Evolutionary conservation across 2,113 vertebrate species (phyloP).

Genomic region (Embiotoca jacksoni): DNA sequence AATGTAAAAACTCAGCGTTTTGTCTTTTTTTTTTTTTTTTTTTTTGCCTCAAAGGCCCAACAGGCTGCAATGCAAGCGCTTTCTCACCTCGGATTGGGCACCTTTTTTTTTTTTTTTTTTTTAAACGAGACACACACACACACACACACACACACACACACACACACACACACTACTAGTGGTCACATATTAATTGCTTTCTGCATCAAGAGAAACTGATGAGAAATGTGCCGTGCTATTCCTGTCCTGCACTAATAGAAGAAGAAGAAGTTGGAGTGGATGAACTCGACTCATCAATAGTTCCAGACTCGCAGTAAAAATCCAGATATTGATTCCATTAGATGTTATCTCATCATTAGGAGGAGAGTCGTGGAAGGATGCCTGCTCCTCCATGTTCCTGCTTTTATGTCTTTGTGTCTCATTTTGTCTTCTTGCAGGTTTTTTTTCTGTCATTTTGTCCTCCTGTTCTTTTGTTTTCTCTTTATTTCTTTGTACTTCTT

Average conservation of each 20-base stretch:
- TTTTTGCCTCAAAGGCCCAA: constrained; percentile 37
- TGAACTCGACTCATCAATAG: constrained; percentile 22
- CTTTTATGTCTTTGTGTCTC: no score
- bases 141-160: constrained; percentile 11
- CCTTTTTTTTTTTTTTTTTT: neutral
- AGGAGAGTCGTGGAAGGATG: neutral
- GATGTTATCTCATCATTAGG: constrained; percentile 2
- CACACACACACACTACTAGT: constrained; percentile 1
- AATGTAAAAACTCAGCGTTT: no score
- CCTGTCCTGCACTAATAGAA: constrained; percentile 9
- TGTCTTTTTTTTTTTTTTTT: neutral
- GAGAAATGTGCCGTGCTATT: constrained; percentile 29
- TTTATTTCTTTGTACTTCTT: no score
- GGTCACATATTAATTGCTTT: constrained; percentile 30
- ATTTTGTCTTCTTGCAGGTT: no score
- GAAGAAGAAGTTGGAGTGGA: constrained; percentile 20
- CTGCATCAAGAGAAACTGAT: constrained; percentile 23
- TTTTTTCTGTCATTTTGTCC: no score
- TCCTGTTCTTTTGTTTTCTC: no score
- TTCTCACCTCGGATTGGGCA: neutral
- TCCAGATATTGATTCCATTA: constrained; percentile 28
- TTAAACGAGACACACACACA: neutral
- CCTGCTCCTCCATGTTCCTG: neutral
- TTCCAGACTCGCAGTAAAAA: constrained; percentile 13
- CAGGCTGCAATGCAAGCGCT: constrained; percentile 14